Evolutionary conservation across 1,140 invertebrate genomes (phyloP), one percentile per base, ranked within the genome.

Genomic region (Eumeta japonica): DNA sequence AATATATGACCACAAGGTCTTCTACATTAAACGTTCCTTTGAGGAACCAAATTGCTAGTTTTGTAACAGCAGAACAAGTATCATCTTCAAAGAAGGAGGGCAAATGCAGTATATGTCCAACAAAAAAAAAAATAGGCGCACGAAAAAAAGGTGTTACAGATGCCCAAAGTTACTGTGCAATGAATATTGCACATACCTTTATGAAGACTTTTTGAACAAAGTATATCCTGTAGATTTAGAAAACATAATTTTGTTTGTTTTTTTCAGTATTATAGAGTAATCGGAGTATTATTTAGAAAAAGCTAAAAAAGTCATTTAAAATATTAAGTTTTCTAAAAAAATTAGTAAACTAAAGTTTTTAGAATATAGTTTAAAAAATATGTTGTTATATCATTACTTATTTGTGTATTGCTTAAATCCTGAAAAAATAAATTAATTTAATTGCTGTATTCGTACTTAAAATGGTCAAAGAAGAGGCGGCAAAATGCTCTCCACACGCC

Each of bases 31-130:
- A 16, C 16, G 41, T 38, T n/a, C n/a, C n/a, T n/a, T n/a, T n/a
- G n/a, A n/a, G n/a, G n/a, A n/a, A n/a, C n/a, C n/a, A n/a, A n/a
- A 41, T 41, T 45, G 38, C 38, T 37, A 38, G 35, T 18, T 45
- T 41, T 45, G 38, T 37, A 13, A 28, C 43, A 16, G 18, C 10
- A 41, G 39, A 38, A 37, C 16, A 45, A 33, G 29, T 16, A 45
- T 35, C 27, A n/a, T n/a, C n/a, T n/a, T n/a, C n/a, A n/a, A n/a
- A n/a, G n/a, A n/a, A n/a, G n/a, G n/a, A n/a, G n/a, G n/a, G n/a
- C n/a, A n/a, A n/a, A n/a, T n/a, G n/a, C n/a, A n/a, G n/a, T n/a
- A n/a, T n/a, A n/a, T n/a, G 15, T 38, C 43, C 39, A 37, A 37
- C 37, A 18, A 41, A 34, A 38, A 42, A 36, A 46, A 46, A 37